Evolutionary conservation across 1,140 invertebrate genomes (phyloP).

Genomic region (Teleopsis dalmanni): DNA sequence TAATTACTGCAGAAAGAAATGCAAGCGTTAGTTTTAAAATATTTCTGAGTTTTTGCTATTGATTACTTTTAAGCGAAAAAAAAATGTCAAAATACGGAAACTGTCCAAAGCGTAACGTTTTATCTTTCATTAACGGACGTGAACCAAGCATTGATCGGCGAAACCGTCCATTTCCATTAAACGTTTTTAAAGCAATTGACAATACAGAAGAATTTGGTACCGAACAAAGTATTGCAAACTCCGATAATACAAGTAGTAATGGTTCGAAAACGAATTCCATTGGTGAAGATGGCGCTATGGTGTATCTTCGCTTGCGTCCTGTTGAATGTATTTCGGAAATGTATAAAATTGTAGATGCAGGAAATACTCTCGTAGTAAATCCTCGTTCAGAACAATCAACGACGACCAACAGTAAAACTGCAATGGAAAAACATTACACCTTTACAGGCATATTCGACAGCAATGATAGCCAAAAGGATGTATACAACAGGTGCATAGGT

Average conservation of each 20-base stretch:
- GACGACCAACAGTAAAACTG: conserved; percentile 41
- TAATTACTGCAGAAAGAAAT: too few relatives aligned
- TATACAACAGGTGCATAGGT: conserved; percentile 55
- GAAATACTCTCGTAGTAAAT: conserved; percentile 25
- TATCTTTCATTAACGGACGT: conserved; percentile 31
- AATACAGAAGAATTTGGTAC: neutral
- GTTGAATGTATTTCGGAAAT: conserved; percentile 19
- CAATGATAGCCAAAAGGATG: conserved; percentile 38
- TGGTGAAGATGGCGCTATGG: conserved; percentile 36
- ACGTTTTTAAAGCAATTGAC: too few relatives aligned
- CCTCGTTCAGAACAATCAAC: conserved; percentile 18
- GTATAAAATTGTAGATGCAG: conserved; percentile 21
- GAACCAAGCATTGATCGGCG: conserved; percentile 36
- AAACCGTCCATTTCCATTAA: conserved; percentile 27
- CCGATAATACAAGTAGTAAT: neutral
- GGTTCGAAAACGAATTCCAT: neutral
- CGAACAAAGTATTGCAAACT: neutral
- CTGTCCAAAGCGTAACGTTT: too few relatives aligned
- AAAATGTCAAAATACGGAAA: too few relatives aligned
- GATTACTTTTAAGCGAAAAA: too few relatives aligned
- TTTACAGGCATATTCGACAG: conserved; percentile 61
- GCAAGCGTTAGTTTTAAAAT: too few relatives aligned
- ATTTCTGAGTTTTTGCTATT: too few relatives aligned
- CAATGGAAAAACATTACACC: conserved; percentile 51
- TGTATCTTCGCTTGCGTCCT: conserved; percentile 50